Base-by-base conservation (phyloP, 2,888 invertebrate genomes). In the Caenorhabditis plicata region DNA sequence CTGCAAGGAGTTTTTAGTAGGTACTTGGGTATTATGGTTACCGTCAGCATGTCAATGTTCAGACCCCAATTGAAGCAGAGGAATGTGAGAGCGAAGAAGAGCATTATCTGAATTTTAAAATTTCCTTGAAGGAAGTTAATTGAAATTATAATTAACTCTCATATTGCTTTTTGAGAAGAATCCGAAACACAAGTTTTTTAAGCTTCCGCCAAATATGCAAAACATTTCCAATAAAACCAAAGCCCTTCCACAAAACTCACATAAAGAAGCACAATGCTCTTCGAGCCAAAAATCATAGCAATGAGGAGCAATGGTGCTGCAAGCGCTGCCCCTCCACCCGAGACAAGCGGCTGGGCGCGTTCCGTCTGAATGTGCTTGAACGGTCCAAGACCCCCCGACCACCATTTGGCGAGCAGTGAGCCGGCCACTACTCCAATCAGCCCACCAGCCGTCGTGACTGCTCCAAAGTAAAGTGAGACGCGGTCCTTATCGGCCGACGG, bases 41-140 rank as follows among this genome's bases (percentile, higher is more conserved):
- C 75, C 66, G 80, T 64, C 7, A 80, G 85, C 80, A 99, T 93
- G 83, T 99, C 98, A 55, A 95, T 93, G 63, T 96, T 93, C 80
- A 99, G 88, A 23, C 96, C 89, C 98, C 98, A 99, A 81, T 94
- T 95, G 72, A 96, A 86, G 85, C 96, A 96, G 78, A 98, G 85
- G 61, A 90, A 87, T 5, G 82, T 82, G 66, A 85, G 82, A 15
- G 82, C 82, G 29, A 85, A 57, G 73, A 85, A 85, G 56, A 85
- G 81, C 25, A 82, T 53, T 19, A 60, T 32, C n/a, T n/a, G n/a
- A n/a, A n/a, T n/a, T n/a, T n/a, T n/a, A n/a, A n/a, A n/a, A n/a
- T n/a, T n/a, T n/a, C n/a, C n/a, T n/a, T n/a, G n/a, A n/a, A n/a
- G n/a, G n/a, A n/a, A n/a, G n/a, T n/a, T n/a, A n/a, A n/a, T n/a